phyloP scores from a whole-genome alignment of 2,888 invertebrate genomes.

The Drosophila anomalipes region DNA sequence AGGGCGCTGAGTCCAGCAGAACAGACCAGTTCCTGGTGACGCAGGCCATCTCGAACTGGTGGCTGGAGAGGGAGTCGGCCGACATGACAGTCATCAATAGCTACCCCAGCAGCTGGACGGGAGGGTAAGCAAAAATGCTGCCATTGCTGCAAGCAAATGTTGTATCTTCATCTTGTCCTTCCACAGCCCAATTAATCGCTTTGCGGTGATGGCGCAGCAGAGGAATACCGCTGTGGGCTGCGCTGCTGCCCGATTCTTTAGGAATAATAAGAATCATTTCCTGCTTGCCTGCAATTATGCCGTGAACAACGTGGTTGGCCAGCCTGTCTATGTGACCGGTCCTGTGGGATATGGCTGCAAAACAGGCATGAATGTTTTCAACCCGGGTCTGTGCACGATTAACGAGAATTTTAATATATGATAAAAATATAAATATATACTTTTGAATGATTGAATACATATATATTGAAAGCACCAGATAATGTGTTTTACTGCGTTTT shows the following conservation, averaged over 20 bases:
- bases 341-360: conserved; percentile 40
- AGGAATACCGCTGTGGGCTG: conserved; percentile 53
- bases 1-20: conserved; percentile 8
- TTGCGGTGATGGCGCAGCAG: conserved; percentile 58
- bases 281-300: conserved; percentile 65
- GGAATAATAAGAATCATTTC: conserved; percentile 26
- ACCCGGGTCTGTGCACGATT: conserved; percentile 41
- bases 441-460: neutral
- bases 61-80: conserved; percentile 49
- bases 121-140: conserved; percentile 36
- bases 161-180: neutral
- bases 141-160: neutral
- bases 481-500: neutral
- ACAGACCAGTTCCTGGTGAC: conserved; percentile 22
- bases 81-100: conserved; percentile 41
- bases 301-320: conserved; percentile 36
- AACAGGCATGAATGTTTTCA: conserved; percentile 36
- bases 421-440: neutral
- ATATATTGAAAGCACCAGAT: neutral
- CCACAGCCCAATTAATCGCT: conserved; percentile 47
- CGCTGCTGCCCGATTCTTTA: conserved; percentile 35
- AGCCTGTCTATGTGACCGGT: conserved; percentile 42
- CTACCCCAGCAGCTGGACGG: conserved; percentile 35
- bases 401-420: conserved; percentile 38
- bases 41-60: conserved; percentile 49